These are phyloP conservation scores for Homarus gammarus DNA, from an alignment of 2,888 invertebrate species.

Conservation along the genomic window DNA sequence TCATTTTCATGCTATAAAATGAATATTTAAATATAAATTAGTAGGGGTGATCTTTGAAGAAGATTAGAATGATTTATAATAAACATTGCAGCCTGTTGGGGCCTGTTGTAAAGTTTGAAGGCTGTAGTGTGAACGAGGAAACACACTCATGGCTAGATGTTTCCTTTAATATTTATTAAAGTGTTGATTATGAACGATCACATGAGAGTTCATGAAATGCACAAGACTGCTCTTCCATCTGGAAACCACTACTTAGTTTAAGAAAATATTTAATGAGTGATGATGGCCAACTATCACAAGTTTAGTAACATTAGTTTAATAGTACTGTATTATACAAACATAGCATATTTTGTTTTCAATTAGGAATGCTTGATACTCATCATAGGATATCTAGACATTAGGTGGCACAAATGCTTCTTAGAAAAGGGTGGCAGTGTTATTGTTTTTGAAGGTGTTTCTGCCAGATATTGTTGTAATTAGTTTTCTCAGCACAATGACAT, in stretches of 20 bases:
- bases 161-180: not conserved
- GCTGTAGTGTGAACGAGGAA: not conserved
- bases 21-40: not conserved
- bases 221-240: not conserved
- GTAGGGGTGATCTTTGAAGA: not conserved
- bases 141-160: not conserved
- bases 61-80: not conserved
- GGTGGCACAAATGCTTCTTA: not conserved
- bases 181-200: not conserved
- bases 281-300: not conserved
- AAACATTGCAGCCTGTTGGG: not conserved
- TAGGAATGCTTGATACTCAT: not conserved
- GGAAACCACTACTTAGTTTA: not conserved
- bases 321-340: not conserved
- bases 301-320: not conserved
- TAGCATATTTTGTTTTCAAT: not conserved
- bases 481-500: not conserved
- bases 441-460: not conserved
- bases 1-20: not conserved
- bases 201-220: not conserved
- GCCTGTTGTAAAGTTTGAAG: not conserved
- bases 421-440: not conserved
- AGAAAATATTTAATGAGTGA: not conserved
- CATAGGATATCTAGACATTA: not conserved
- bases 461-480: not conserved